These are phyloP conservation scores for Heliconius erato DNA, from an alignment of 2,888 invertebrate species.

Conservation along the genomic window DNA sequence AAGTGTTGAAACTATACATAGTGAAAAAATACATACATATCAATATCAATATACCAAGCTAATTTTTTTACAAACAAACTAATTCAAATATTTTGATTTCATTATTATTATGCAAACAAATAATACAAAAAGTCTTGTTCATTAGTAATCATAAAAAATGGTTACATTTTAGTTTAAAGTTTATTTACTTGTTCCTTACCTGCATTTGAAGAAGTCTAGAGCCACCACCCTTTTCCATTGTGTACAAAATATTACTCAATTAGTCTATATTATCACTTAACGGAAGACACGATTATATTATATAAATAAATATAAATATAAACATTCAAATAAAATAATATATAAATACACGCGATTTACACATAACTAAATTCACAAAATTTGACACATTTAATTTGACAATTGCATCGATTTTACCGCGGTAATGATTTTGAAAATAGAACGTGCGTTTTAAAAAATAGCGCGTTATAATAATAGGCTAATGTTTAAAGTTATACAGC, in stretches of 20 bases:
- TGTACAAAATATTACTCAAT: conserved; percentile 27
- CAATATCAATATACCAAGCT: background rate
- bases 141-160: background rate
- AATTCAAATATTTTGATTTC: background rate
- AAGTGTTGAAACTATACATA: background rate
- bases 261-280: conserved; percentile 53
- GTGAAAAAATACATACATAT: background rate
- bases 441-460: conserved; percentile 37
- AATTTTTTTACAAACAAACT: background rate
- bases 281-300: conserved; percentile 61
- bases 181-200: conserved; percentile 60
- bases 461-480: conserved; percentile 42
- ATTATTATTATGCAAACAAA: background rate
- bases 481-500: conserved; percentile 46
- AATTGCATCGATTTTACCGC: conserved; percentile 54
- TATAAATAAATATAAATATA: conserved; percentile 42
- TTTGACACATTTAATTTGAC: conserved; percentile 68
- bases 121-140: background rate
- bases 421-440: conserved; percentile 56
- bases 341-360: conserved; percentile 66
- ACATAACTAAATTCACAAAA: conserved; percentile 66
- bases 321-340: conserved; percentile 41
- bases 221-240: conserved; percentile 77
- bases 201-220: conserved; percentile 81
- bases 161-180: background rate